Base-by-base conservation (phyloP, 2,888 invertebrate genomes). In the Germaria angustata region DNA sequence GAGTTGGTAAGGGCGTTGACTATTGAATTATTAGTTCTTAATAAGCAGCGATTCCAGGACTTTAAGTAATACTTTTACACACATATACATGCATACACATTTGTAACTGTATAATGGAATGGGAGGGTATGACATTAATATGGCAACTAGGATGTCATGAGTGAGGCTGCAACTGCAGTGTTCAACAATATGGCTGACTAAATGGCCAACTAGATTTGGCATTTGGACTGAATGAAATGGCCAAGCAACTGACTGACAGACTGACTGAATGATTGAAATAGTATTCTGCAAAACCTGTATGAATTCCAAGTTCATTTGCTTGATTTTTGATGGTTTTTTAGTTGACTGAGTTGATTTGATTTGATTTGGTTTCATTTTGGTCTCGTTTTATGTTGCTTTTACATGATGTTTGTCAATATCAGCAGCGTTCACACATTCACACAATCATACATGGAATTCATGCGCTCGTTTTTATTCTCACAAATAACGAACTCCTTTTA, bases 401-500 rank as follows among this genome's bases (percentile, higher is more conserved):
- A 71, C 78, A 77, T 65, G 78, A 81, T 66, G 65, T 49, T 78
- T 78, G 69, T 73, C 76, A 75, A 65, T 46, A 41, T 15, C 57
- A 59, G 24, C 41, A 69, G 20, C 44, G 36, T 65, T 44, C 46
- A 77, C 55, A 65, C 55, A 73, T 51, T 75, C 39, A 36, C 17
- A 34, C 65, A 36, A 32, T 17, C 24, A 28, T 22, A 46, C 44
- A 36, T 36, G 9, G n/a, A 65, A 24, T 53, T 41, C 51, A 72
- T 53, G 51, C 46, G 41, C 69, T 66, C 49, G 73, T 78, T 73
- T 68, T 59, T 65, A 65, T 71, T 65, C 76, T 46, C 71, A 76
- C 76, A 85, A 84, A 87, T 89, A 89, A 89, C 89, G 89, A 89
- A 87, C 87, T 87, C 87, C 88, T 88, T 89, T 88, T 88, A 86